These are phyloP conservation scores for Drosophila busckii DNA, from an alignment of 1,140 invertebrate species.

Conservation along the genomic window DNA sequence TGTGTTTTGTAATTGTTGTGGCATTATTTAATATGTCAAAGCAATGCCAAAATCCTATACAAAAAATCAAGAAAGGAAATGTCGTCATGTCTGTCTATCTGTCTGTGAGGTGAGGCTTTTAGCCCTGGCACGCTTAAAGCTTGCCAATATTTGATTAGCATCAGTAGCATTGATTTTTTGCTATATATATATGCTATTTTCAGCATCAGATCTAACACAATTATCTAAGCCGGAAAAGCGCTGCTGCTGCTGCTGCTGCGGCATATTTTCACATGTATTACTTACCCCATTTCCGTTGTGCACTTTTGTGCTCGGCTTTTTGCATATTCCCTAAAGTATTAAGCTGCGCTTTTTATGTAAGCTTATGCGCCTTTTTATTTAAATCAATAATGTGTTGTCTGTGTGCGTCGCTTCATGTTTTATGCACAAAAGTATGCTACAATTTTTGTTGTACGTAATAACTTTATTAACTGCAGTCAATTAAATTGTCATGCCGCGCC, in stretches of 20 bases:
- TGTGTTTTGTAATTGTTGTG: constrained; percentile 71
- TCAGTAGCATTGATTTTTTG: constrained; percentile 51
- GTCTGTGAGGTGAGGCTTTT: constrained; percentile 18
- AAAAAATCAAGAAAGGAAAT: constrained; percentile 23
- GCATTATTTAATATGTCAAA: constrained; percentile 77
- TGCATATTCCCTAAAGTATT: constrained; percentile 69
- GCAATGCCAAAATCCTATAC: constrained; percentile 64
- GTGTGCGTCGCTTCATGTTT: constrained; percentile 26
- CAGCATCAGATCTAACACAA: constrained; percentile 54
- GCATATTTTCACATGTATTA: constrained; percentile 51
- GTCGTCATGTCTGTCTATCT: constrained; percentile 19
- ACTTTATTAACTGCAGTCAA: too few relatives aligned
- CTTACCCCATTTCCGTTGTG: constrained; percentile 60
- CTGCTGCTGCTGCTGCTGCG: background rate
- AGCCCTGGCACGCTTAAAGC: constrained; percentile 33
- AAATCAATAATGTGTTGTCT: constrained; percentile 20
- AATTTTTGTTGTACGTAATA: background rate
- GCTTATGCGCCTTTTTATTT: constrained; percentile 33
- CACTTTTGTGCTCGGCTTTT: constrained; percentile 46
- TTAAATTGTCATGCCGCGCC: constrained; percentile 5
- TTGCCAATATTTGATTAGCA: constrained; percentile 74
- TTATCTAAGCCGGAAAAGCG: constrained; percentile 64
- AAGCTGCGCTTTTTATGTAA: constrained; percentile 10
- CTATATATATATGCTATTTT: constrained; percentile 47
- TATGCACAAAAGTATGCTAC: constrained; percentile 28